Evolutionary conservation across 37 sponge, comb jelly and placozoan genomes (phyloP), one percentile per base, ranked within the genome.

Genomic region (Oscarella lobularis): DNA sequence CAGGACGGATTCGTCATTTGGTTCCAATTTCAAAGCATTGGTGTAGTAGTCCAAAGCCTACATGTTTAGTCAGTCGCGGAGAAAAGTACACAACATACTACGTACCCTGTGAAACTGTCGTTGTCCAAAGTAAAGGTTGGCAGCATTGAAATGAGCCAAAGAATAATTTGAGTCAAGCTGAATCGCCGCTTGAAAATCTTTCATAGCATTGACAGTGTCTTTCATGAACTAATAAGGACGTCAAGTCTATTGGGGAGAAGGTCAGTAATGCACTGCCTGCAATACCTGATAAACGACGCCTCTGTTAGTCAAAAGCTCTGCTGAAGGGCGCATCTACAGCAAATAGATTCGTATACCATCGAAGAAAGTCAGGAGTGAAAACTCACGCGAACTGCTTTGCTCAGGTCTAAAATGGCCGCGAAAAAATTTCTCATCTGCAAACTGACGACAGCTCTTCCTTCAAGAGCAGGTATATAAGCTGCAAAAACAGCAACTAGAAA

Each of bases 121-220:
- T 20, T 48, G n/a, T 83, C 83, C 39, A 69, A 96, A 77, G 66
- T 83, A 41, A n/a, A 90, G n/a, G 75, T 87, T 96, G 4, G 94
- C 98, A 0, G 86, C 75, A 80, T 96, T 96, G 74, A 93, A 96
- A 66, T 85, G 87, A 31, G 94, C 94, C 36, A 96, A 83, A 33
- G 73, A 66, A 67, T 85, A 86, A 32, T 31, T 70, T 3, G 86
- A 82, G 40, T 92, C 82, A 0, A 90, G 38, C 20, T 32, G 67
- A 2, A 90, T 67, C n/a, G 98, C 98, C 39, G 73, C 73, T 33
- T 83, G 67, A 74, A 82, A 96, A 81, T 93, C 90, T 2, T 38
- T 66, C 82, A 86, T 87, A 31, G 98, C 98, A 74, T 79, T 80
- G 33, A 69, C 39, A 1, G 68, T 33, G 70, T 95, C 89, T 3